Evolutionary conservation across 1,140 invertebrate genomes (phyloP).

Genomic region (Apis mellifera): Amel_HAv3.1 CM009932.2:11482001-11482500

Average conservation of each 20-base stretch:
- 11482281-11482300: too few species aligned
- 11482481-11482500: not conserved
- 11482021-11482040: constrained; percentile 25
- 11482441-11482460: constrained; percentile 40
- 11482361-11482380: constrained; percentile 25
- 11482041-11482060: not conserved
- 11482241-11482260: too few species aligned
- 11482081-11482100: constrained; percentile 50
- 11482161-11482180: constrained; percentile 4
- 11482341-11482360: not conserved
- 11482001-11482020: constrained; percentile 38
- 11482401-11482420: constrained; percentile 35
- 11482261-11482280: too few species aligned
- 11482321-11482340: not conserved
- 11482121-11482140: constrained; percentile 35
- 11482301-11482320: not conserved
- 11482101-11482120: constrained; percentile 40
- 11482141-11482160: constrained; percentile 32
- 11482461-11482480: constrained; percentile 11
- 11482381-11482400: too few species aligned
- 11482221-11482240: not conserved
- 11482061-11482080: constrained; percentile 27
- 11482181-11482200: not conserved
- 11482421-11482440: constrained; percentile 31
- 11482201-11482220: not conserved